These are phyloP conservation scores for Cyprinella venusta DNA, from an alignment of 2,797 vertebrate genomes.

Conservation along the genomic window DNA sequence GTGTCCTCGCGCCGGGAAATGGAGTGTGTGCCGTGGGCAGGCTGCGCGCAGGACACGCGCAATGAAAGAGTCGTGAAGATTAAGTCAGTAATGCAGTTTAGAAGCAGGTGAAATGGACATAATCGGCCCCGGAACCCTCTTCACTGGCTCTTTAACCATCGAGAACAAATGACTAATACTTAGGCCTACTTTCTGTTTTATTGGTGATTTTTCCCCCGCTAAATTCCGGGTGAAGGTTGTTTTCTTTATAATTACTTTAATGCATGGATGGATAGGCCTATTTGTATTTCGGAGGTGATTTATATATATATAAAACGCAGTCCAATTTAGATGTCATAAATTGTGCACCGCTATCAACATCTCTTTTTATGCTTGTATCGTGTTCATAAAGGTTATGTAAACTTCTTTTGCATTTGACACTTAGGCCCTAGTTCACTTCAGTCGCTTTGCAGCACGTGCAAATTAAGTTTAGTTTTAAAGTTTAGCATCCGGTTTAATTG, in stretches of 20 bases:
- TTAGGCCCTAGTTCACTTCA: neutral
- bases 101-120: constrained; percentile 42
- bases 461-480: neutral
- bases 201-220: neutral
- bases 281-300: neutral
- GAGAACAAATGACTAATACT: constrained; percentile 27
- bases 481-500: neutral
- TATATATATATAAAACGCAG: neutral
- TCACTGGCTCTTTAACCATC: neutral
- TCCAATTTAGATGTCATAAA: no score
- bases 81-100: constrained; percentile 77
- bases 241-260: neutral
- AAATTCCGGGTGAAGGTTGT: neutral
- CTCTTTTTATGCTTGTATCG: neutral
- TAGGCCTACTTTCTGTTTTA: neutral
- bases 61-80: constrained; percentile 75
- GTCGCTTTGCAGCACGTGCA: neutral
- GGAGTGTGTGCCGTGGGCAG: constrained; percentile 73
- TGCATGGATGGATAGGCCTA: neutral
- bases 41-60: constrained; percentile 72
- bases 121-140: constrained; percentile 1
- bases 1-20: constrained; percentile 72
- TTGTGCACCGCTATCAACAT: neutral
- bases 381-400: neutral
- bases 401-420: neutral